Percentiles rank a stretch among this genome's conserved stretches.
phyloP scores from a whole-genome alignment of 2,797 vertebrate genomes.

The Erethizon dorsatum region DNA sequence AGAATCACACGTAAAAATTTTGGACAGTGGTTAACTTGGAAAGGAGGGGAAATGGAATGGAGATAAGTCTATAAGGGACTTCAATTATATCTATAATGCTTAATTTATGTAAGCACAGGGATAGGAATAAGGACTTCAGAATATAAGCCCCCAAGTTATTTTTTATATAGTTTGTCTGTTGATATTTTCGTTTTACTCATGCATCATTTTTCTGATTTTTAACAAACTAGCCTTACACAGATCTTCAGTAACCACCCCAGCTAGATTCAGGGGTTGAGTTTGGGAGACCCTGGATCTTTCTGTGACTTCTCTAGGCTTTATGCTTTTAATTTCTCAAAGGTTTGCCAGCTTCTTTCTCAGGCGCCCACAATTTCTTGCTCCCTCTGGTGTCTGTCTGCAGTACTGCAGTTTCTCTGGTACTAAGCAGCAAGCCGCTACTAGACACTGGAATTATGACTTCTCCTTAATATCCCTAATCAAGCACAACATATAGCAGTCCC shows the following conservation, averaged over 20 bases:
- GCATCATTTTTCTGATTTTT: slow-evolving; percentile 23
- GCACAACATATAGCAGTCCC: not conserved
- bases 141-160: not conserved
- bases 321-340: not conserved
- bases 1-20: not conserved
- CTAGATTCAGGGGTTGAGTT: not conserved
- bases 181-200: not conserved
- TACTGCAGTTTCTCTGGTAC: slow-evolving; percentile 17
- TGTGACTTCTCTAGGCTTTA: not conserved
- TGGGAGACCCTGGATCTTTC: not conserved
- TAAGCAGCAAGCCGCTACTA: not conserved
- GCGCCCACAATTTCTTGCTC: slow-evolving; percentile 39
- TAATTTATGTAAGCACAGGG: not conserved
- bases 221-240: not conserved
- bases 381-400: slow-evolving; percentile 56
- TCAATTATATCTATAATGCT: not conserved
- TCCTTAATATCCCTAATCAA: not conserved
- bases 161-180: not conserved
- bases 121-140: not conserved
- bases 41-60: not conserved
- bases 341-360: not conserved
- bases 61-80: not conserved
- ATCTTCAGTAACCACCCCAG: slow-evolving; percentile 26
- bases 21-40: not conserved
- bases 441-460: not conserved